A percentile compares a stretch with the other conserved stretches of the same genome.
Evolutionary conservation across 1,140 invertebrate genomes (phyloP).

Genomic region (Panulirus ornatus): DNA sequence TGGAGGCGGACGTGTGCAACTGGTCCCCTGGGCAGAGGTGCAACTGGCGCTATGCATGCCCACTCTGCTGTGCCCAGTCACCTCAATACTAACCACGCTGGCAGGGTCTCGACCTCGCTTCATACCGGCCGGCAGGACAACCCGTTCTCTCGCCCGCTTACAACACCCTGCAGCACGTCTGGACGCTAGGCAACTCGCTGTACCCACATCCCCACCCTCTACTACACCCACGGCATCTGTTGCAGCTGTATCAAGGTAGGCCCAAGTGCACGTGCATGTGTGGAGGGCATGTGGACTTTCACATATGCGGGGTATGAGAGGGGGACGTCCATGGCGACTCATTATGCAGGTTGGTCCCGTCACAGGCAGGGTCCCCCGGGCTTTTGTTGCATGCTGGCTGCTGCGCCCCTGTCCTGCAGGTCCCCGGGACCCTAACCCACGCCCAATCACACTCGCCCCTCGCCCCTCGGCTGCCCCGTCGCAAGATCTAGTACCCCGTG

Average conservation of each 20-base stretch:
- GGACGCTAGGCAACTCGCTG: conserved; percentile 1
- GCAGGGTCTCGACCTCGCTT: conserved; percentile 50
- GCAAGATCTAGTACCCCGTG: neutral
- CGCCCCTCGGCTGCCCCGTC: neutral
- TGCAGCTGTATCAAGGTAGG: neutral
- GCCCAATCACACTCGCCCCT: neutral
- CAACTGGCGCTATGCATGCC: conserved; percentile 69
- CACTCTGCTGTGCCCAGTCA: conserved; percentile 66
- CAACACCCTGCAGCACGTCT: conserved; percentile 36
- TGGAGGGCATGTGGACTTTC: neutral
- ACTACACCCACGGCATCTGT: neutral
- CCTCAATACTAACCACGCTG: conserved; percentile 58
- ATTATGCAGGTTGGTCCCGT: conserved; percentile 68
- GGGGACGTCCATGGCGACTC: conserved; percentile 34
- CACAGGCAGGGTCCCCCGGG: conserved; percentile 59
- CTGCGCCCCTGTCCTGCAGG: conserved; percentile 49
- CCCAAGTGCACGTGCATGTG: neutral
- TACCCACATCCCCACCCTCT: neutral
- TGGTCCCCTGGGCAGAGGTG: conserved; percentile 39
- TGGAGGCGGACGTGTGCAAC: neutral
- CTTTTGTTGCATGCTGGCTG: conserved; percentile 69
- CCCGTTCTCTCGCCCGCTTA: conserved; percentile 51
- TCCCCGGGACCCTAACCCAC: conserved; percentile 24
- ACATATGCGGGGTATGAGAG: conserved; percentile 27
- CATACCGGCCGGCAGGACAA: conserved; percentile 37